Evolutionary conservation across 2,113 vertebrate genomes (phyloP).

Genomic region (Xyrauchen texanus): DNA sequence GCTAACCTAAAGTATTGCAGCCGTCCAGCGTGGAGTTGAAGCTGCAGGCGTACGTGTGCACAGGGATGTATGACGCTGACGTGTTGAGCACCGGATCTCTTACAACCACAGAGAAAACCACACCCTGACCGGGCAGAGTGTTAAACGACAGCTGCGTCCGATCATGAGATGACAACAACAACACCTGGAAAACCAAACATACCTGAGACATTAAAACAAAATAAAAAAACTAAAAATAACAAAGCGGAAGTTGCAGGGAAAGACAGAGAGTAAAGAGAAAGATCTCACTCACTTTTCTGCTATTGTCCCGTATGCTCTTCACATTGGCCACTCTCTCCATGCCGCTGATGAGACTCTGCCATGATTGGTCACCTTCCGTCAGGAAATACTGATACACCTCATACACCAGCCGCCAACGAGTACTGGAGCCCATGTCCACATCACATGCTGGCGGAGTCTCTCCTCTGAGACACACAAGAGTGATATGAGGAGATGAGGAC

Average conservation of each 20-base stretch:
- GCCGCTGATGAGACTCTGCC: slow-evolving; percentile 74
- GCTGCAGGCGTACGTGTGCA: slow-evolving; percentile 90
- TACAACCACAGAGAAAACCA: slow-evolving; percentile 90
- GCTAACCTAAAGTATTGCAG: slow-evolving; percentile 82
- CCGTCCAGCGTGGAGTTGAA: slow-evolving; percentile 74
- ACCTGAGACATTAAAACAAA: too few relatives aligned
- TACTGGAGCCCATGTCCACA: slow-evolving; percentile 49
- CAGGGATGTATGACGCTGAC: slow-evolving; percentile 86
- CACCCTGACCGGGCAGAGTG: slow-evolving; percentile 86
- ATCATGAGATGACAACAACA: slow-evolving; percentile 77
- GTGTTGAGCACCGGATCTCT: slow-evolving; percentile 85
- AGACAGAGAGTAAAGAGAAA: not conserved
- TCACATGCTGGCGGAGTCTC: slow-evolving; percentile 75
- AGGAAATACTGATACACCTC: slow-evolving; percentile 92
- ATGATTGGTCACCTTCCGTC: slow-evolving; percentile 81
- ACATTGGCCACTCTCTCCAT: slow-evolving; percentile 77
- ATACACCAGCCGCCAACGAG: slow-evolving; percentile 83
- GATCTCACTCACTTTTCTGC: slow-evolving; percentile 71
- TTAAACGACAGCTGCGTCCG: slow-evolving; percentile 77
- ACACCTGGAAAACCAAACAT: slow-evolving; percentile 69
- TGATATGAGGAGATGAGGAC: not conserved
- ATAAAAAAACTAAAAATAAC: not conserved
- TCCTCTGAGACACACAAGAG: slow-evolving; percentile 68
- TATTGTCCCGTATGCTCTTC: slow-evolving; percentile 68
- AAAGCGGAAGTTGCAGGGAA: too few relatives aligned